Conservation (phyloP, 2,797 vertebrate genomes). For the Chelmon rostratus region DNA sequence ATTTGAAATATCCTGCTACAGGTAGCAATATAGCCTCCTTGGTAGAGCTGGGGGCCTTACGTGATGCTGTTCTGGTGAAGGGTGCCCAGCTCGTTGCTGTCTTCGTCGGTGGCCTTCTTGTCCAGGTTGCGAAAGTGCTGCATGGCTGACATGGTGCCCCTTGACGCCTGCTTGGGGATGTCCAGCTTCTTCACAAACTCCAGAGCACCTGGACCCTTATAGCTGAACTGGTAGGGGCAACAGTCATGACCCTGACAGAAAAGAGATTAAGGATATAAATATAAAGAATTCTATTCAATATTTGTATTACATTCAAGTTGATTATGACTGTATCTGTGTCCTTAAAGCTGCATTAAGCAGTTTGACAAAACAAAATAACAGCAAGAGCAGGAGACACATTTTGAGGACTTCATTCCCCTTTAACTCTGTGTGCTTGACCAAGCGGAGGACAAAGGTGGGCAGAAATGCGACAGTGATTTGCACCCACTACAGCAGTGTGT, state of each 20-base stretch:
- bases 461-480: too few species aligned
- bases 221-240: constrained; percentile 86
- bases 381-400: too few species aligned
- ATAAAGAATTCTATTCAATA: background rate
- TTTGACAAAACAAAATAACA: too few species aligned
- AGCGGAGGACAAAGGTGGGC: too few species aligned
- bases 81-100: constrained; percentile 72
- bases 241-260: constrained; percentile 86
- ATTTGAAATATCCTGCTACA: background rate
- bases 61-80: constrained; percentile 89
- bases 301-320: too few species aligned
- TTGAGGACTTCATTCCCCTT: too few species aligned
- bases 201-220: constrained; percentile 77
- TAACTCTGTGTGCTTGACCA: too few species aligned
- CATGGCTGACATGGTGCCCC: constrained; percentile 84
- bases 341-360: too few species aligned
- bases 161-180: constrained; percentile 83
- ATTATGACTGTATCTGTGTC: too few species aligned
- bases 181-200: constrained; percentile 85
- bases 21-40: background rate
- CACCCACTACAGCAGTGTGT: too few species aligned
- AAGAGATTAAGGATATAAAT: background rate
- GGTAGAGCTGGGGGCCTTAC: constrained; percentile 59
- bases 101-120: constrained; percentile 85
- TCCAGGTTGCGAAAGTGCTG: constrained; percentile 88